Evolutionary conservation across 2,888 invertebrate genomes (phyloP), one percentile per base, ranked within the genome.

Genomic region (Calephelis perditalis): DNA sequence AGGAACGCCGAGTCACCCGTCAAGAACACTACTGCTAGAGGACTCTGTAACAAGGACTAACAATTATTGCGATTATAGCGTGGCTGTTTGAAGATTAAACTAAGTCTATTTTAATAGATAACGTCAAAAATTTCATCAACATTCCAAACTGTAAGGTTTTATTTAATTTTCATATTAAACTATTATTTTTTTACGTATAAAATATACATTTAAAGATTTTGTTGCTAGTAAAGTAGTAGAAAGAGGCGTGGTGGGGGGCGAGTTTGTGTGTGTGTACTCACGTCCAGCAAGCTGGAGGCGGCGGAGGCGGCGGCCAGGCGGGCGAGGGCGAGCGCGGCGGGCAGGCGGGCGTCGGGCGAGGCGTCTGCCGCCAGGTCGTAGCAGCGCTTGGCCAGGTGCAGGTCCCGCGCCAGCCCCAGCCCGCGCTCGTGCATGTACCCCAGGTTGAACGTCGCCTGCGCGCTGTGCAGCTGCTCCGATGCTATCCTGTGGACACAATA

Each of bases 371-470:
- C 98, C 82, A 96, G 93, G 91, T 99, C 99, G 89, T 99, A 99
- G 82, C 97, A 96, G 37, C 99, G 93, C 89, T 99, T 99, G 37
- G 99, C 99, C 63, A 99, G 90, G 90, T 99, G 98, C 76, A 97
- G 94, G 90, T 99, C 96, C 61, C 92, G 92, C 7, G 93, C 91
- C 87, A 99, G 95, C 7, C 99, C 99, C 36, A 99, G 91, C 0
- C 99, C 99, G 70, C 96, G 96, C 84, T 99, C 99, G 85, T 99
- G 99, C 99, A 99, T 99, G 84, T 99, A 99, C 36, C 98, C 99
- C 67, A 99, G 92, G 90, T 99, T 99, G 85, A 99, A 99, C 94
- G 99, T 98, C 5, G 99, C 99, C 81, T 99, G 98, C 0, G 99
- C 97, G 82, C 96, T 98, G 79, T 97, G 96, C 71, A 98, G 97